Evolutionary conservation across 2,888 invertebrate species (phyloP), one percentile per base, ranked within the genome.

Genomic region (Teleiodes luculella): DNA sequence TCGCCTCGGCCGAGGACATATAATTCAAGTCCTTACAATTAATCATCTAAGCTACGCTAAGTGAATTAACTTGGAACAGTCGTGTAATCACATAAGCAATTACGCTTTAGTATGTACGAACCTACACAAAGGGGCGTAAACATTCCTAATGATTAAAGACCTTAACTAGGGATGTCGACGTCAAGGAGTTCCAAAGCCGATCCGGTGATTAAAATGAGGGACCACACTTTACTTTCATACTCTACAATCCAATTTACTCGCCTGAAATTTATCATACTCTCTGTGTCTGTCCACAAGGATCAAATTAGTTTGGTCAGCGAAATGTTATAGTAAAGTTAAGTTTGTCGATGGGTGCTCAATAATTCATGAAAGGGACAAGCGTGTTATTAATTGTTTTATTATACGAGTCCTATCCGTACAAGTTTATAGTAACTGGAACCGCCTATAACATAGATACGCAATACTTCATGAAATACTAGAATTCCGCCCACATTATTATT

Each of bases 381-480:
- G 55, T 60, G 70, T 66, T 70, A 72, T 73, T 73, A 74, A 74
- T 74, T 72, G 70, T 65, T 63, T 67, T 70, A 72, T 72, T 74
- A 74, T 74, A 68, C 72, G 55, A 41, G 24, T 49, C 28, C 49
- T 49, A 24, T 43, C 20, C 43, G 24, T 28, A 24, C 20, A 43
- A 28, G 43, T 13, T 43, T 11, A n/a, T 13, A 24, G n/a, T 3
- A n/a, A 3, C 33, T 33, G n/a, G 5, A 28, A 5, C 28, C 13
- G 28, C 20, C 3, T 11, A 20, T 3, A 39, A 39, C 4, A 39
- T 6, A 37, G 37, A 4, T 13, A 5, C n/a, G 13, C 14, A 7
- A 3, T 13, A 24, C 3, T 24, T 24, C n/a, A n/a, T n/a, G n/a
- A n/a, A n/a, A n/a, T n/a, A n/a, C n/a, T n/a, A n/a, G n/a, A n/a